Base-by-base conservation (phyloP, 1,140 invertebrate species). In the Hirudo medicinalis region DNA sequence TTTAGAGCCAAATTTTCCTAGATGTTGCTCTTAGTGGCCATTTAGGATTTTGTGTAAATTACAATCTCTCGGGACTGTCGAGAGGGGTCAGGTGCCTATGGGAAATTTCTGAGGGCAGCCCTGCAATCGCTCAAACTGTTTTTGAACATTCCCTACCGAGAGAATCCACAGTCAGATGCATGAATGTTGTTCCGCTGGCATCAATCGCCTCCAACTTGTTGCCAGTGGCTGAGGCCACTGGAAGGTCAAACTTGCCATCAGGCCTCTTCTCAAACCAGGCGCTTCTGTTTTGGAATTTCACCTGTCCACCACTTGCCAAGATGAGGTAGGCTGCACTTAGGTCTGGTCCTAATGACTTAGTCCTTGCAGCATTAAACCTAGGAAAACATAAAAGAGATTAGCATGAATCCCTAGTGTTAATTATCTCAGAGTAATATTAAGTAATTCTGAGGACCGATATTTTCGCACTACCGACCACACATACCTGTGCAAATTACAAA, bases 251-350 rank as follows among this genome's bases (percentile, higher is more conserved):
- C n/a, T 84, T 76, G 29, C 85, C 77, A 29, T 76, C 55, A 15
- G 78, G 70, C 54, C 78, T 75, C 49, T 71, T 67, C 55, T 74
- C 74, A 43, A 84, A 78, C 80, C 84, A 80, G 19, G 83, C 72
- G 49, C 84, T 77, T 53, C 84, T 76, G 29, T 83, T 78, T 72
- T 79, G 78, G 79, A 90, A 89, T 73, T 87, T 89, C 3, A 90
- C 85, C 72, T 85, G 85, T 0, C 88, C 90, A 22, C 85, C 86
- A 40, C 87, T 79, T 75, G 80, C 79, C 0, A 89, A 76, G 55
- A 91, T 75, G 76, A 91, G 91, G 81, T 89, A 87, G 20, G 89
- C 88, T 2, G 86, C 84, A 25, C 89, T 88, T 73, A 92, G 78
- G 78, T 92, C 87, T 72, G 83, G 80, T 0, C 90, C 90, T 40